These are phyloP conservation scores for Rhinichthys osculus DNA, from an alignment of 2,797 vertebrate species.

Conservation along the genomic window DNA sequence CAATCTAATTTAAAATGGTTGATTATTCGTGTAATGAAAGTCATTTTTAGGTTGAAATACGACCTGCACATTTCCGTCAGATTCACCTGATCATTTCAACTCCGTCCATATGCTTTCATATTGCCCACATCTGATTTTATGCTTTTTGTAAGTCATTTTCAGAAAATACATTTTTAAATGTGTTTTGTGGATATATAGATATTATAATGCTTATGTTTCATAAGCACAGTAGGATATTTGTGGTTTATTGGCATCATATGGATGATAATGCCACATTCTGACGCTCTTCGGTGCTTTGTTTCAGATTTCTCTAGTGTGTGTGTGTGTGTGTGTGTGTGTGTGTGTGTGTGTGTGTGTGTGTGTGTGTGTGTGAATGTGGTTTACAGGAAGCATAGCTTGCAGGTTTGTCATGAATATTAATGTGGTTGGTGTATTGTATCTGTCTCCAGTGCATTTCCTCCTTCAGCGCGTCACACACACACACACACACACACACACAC, in stretches of 20 bases:
- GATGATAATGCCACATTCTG: not conserved
- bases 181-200: not conserved
- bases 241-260: not conserved
- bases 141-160: not conserved
- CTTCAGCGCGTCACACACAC: not conserved
- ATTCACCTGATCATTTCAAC: not conserved
- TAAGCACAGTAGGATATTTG: not conserved
- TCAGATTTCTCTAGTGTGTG: not conserved
- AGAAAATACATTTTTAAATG: not conserved
- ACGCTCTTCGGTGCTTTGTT: slow-evolving; percentile 11
- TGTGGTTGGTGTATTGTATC: not conserved
- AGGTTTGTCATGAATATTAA: slow-evolving; percentile 55
- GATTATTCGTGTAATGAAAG: not conserved
- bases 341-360: not conserved
- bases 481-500: not conserved
- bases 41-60: not conserved
- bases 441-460: not conserved
- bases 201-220: not conserved
- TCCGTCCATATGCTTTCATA: not conserved
- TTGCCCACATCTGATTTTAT: not conserved
- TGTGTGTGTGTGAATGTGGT: not conserved
- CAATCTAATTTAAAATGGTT: not conserved
- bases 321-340: not conserved
- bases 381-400: slow-evolving; percentile 3
- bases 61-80: not conserved